phyloP scores from a whole-genome alignment of 2,888 invertebrate species.

The Nemotelus pantherinus region DNA sequence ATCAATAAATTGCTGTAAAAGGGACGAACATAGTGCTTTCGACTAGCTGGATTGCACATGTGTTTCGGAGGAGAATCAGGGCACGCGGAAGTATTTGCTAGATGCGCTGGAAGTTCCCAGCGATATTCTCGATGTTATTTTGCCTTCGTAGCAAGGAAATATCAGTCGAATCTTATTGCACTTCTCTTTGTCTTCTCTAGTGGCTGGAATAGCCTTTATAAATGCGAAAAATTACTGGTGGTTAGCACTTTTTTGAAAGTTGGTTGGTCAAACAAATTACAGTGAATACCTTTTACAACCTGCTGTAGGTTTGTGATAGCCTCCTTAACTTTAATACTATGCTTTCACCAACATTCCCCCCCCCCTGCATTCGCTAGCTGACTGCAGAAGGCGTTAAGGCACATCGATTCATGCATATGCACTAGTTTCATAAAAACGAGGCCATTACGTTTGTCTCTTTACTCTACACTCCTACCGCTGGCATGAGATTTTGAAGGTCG shows the following conservation, averaged over 20 bases:
- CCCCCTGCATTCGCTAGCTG: no score
- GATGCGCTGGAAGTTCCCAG: neutral
- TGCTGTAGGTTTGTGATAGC: no score
- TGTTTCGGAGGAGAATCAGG: neutral
- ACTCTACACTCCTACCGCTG: neutral
- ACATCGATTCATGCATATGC: no score
- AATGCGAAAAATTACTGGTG: no score
- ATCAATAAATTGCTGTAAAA: slow-evolving; percentile 24
- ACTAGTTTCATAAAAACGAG: neutral
- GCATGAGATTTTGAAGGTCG: slow-evolving; percentile 29
- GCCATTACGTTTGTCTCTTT: neutral
- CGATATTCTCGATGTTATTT: neutral
- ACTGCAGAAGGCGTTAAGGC: no score
- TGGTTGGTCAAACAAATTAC: no score
- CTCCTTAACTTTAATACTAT: no score
- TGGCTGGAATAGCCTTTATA: no score
- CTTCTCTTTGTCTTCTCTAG: neutral
- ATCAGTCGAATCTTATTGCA: neutral
- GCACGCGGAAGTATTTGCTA: neutral
- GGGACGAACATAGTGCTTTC: slow-evolving; percentile 11
- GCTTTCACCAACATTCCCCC: no score
- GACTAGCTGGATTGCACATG: neutral
- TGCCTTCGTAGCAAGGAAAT: neutral
- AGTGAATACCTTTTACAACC: no score
- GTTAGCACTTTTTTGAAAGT: no score